These are phyloP conservation scores for Sebastiscus albofasciatus DNA, from an alignment of 2,797 vertebrate species.

Conservation along the genomic window DNA sequence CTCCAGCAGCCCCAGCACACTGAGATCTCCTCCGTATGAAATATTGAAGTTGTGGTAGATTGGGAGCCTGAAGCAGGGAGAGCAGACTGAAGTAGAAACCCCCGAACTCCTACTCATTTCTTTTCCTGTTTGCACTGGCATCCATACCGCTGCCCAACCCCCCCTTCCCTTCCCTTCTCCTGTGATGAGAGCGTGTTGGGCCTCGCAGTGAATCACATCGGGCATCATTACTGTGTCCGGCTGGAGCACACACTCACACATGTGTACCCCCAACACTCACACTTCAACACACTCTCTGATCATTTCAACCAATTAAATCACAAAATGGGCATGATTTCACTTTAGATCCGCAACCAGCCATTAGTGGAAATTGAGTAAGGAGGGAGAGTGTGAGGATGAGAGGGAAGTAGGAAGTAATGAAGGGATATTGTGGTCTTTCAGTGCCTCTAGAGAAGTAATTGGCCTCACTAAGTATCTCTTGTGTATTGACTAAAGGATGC, in stretches of 20 bases:
- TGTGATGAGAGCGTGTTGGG: conserved; percentile 8
- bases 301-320: conserved; percentile 64
- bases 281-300: conserved; percentile 24
- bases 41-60: conserved; percentile 75
- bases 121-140: conserved; percentile 49
- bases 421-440: conserved; percentile 46
- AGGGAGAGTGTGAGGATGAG: conserved; percentile 37
- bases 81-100: conserved; percentile 42
- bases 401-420: conserved; percentile 44
- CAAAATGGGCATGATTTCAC: conserved; percentile 57
- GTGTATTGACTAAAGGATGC: conserved; percentile 43
- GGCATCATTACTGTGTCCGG: conserved; percentile 37
- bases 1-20: conserved; percentile 45
- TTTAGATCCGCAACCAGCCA: conserved; percentile 49
- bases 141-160: not conserved
- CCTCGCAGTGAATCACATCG: conserved; percentile 24
- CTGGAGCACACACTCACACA: not conserved
- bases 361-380: conserved; percentile 56
- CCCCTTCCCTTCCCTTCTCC: not conserved
- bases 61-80: conserved; percentile 61
- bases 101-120: conserved; percentile 41
- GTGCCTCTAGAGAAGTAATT: conserved; percentile 54
- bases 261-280: conserved; percentile 7
- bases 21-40: conserved; percentile 68
- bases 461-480: conserved; percentile 33